phyloP scores from a whole-genome alignment of 2,797 vertebrate genomes.

The Muscicapa comitata region DNA sequence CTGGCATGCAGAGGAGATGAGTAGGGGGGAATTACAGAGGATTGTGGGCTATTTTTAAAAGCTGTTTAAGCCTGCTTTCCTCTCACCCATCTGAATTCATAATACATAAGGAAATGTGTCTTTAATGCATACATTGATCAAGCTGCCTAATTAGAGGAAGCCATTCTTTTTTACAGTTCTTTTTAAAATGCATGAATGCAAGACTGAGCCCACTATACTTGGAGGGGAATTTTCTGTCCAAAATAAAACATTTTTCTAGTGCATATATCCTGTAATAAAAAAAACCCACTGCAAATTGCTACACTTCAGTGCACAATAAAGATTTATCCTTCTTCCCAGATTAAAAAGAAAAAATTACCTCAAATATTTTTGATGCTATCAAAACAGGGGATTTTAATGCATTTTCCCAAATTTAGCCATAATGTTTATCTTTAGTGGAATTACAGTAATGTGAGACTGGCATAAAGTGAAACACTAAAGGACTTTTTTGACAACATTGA shows the following conservation, averaged over 20 bases:
- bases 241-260: background rate
- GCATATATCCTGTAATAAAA: background rate
- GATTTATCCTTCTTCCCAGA: background rate
- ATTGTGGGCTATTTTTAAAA: slow-evolving; percentile 35
- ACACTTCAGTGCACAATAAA: background rate
- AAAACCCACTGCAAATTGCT: background rate
- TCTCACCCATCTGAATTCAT: slow-evolving; percentile 28
- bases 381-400: background rate
- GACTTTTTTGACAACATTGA: background rate
- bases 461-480: background rate
- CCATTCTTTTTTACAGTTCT: background rate
- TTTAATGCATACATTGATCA: slow-evolving; percentile 45
- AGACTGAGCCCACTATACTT: background rate
- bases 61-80: slow-evolving; percentile 36
- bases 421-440: background rate
- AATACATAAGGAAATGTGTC: slow-evolving; percentile 39
- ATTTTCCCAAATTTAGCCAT: background rate
- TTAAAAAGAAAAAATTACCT: background rate
- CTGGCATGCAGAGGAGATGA: background rate
- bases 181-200: slow-evolving; percentile 2
- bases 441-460: background rate
- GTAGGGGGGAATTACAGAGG: background rate
- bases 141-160: slow-evolving; percentile 22
- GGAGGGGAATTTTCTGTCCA: background rate
- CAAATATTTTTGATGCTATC: background rate